Evolutionary conservation across 1,140 invertebrate species (phyloP).

Genomic region (Drosophila sp.): DNA sequence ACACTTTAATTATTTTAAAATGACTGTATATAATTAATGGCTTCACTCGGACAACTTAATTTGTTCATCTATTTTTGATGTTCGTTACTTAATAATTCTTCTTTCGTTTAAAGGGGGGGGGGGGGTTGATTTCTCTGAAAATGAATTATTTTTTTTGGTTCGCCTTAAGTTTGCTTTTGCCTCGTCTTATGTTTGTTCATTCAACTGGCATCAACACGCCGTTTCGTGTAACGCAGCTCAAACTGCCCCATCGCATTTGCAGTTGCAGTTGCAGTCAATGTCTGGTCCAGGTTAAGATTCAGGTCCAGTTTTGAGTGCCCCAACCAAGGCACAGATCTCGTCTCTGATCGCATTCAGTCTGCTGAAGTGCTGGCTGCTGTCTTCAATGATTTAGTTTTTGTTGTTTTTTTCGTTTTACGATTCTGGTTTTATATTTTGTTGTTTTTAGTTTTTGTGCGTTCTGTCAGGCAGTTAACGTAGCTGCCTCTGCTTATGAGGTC

Average conservation of each 20-base stretch:
- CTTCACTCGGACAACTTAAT: too few species aligned
- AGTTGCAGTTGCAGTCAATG: conserved; percentile 18
- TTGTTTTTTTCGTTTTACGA: conserved; percentile 29
- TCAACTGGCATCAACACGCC: conserved; percentile 79
- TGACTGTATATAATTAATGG: too few species aligned
- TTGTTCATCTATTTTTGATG: too few species aligned
- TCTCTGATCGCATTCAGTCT: conserved; percentile 28
- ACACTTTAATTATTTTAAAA: too few species aligned
- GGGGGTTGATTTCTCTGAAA: too few species aligned
- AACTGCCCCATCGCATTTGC: conserved; percentile 1
- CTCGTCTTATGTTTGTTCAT: conserved; percentile 55
- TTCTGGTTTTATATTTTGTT: neutral
- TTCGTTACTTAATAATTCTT: too few species aligned
- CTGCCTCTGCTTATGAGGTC: conserved; percentile 71
- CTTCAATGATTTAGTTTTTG: conserved; percentile 62
- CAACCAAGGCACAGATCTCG: conserved; percentile 11
- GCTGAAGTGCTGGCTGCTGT: conserved; percentile 36
- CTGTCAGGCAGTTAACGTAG: conserved; percentile 58
- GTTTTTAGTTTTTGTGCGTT: conserved; percentile 14
- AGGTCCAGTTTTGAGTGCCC: conserved; percentile 25
- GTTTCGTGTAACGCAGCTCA: conserved; percentile 63
- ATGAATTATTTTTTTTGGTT: too few species aligned
- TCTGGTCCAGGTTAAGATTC: conserved; percentile 13
- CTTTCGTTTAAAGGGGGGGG: too few species aligned
- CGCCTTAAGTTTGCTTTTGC: neutral